A percentile compares a stretch with the other conserved stretches of the same genome.
Evolutionary conservation across 2,888 invertebrate species (phyloP).

Genomic region (Limnephilus lunatus): DNA sequence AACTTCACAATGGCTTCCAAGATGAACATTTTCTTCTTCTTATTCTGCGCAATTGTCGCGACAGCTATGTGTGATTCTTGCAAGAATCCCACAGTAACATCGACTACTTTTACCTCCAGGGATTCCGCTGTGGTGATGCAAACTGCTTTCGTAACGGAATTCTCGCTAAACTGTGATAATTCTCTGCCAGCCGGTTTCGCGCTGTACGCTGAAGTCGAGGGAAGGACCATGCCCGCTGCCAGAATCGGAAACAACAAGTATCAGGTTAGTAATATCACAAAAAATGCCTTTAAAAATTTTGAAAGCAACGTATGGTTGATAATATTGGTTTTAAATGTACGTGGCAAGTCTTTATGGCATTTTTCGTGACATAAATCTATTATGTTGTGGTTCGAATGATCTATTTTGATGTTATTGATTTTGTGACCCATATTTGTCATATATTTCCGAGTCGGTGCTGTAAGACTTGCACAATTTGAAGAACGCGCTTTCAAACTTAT

Average conservation of each 20-base stretch:
- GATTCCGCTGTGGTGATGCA: slow-evolving; percentile 94
- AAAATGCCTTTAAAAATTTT: background rate
- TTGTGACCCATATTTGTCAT: too few species aligned
- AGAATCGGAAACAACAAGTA: slow-evolving; percentile 87
- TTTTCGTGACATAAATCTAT: background rate
- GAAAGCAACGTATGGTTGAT: background rate
- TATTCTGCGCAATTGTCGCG: slow-evolving; percentile 67
- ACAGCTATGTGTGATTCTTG: slow-evolving; percentile 70
- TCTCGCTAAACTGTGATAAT: slow-evolving; percentile 88
- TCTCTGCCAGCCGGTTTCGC: slow-evolving; percentile 81
- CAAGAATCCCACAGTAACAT: slow-evolving; percentile 82
- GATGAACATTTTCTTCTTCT: background rate
- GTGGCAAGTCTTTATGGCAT: background rate
- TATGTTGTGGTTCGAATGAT: too few species aligned
- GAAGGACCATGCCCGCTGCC: slow-evolving; percentile 90
- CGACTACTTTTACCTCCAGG: slow-evolving; percentile 92
- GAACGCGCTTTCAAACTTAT: too few species aligned
- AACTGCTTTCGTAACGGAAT: slow-evolving; percentile 94
- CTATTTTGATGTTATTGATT: too few species aligned
- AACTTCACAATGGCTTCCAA: slow-evolving; percentile 45
- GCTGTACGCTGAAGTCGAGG: slow-evolving; percentile 93
- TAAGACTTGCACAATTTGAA: too few species aligned
- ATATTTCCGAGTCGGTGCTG: too few species aligned
- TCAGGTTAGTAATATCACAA: slow-evolving; percentile 82
- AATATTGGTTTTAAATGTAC: background rate